A percentile compares a stretch with the other conserved stretches of the same genome.
Evolutionary conservation across 2,797 vertebrate genomes (phyloP).

Genomic region (Schizothorax lantsangensis): DNA sequence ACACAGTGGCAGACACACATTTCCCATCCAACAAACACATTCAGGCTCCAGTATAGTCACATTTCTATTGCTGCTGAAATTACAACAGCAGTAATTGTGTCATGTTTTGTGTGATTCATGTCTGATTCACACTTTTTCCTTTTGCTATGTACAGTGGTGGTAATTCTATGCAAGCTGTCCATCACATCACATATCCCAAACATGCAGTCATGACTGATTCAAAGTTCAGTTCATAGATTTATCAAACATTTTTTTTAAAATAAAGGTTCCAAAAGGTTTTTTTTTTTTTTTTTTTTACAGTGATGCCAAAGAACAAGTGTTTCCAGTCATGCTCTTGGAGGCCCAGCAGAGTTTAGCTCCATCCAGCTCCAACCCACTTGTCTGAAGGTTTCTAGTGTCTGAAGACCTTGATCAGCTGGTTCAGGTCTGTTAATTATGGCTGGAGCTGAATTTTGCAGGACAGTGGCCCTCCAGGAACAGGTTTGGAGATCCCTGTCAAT

Average conservation of each 20-base stretch:
- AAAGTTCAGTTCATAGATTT: no score
- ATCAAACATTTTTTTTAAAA: no score
- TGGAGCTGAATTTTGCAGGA: background rate
- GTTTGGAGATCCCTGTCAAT: background rate
- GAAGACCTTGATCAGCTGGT: background rate
- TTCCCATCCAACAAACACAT: background rate
- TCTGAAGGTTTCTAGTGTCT: background rate
- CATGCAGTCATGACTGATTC: no score
- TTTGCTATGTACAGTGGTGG: background rate
- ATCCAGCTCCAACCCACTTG: background rate
- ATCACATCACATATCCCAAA: background rate
- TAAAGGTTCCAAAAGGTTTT: no score
- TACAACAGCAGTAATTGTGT: background rate
- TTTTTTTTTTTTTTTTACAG: no score
- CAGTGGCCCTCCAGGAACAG: background rate
- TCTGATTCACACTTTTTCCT: background rate
- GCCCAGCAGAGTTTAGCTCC: no score
- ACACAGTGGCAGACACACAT: background rate
- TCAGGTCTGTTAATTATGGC: background rate
- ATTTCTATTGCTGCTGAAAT: background rate
- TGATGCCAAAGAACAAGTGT: no score
- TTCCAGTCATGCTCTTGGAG: no score
- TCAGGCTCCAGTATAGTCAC: background rate
- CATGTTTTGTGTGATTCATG: constrained; percentile 1
- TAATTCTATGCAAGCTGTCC: background rate